A percentile compares a stretch with the other conserved stretches of the same genome.
phyloP scores from a whole-genome alignment of 2,888 invertebrate genomes.

The Epicampocera succincta region DNA sequence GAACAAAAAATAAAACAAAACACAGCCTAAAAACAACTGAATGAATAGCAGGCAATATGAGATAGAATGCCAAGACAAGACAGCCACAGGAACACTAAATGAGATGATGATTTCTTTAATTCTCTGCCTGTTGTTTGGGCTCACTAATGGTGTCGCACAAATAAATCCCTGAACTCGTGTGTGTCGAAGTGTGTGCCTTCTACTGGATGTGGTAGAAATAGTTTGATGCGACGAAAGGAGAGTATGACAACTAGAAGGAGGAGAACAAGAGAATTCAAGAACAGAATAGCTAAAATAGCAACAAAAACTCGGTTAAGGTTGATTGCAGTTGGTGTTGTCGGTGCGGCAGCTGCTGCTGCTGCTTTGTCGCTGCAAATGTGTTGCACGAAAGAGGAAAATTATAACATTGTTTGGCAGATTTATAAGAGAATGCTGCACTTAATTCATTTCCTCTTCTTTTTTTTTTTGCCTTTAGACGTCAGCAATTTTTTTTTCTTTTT shows the following conservation, averaged over 20 bases:
- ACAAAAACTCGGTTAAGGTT: constrained; percentile 64
- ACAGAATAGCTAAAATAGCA: constrained; percentile 16
- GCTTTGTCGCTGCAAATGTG: constrained; percentile 9
- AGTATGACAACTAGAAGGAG: neutral
- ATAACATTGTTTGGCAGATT: constrained; percentile 63
- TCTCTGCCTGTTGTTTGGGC: constrained; percentile 6
- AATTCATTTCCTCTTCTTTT: constrained; percentile 9
- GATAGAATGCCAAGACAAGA: constrained; percentile 16
- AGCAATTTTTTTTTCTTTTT: too few species aligned
- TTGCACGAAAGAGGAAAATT: constrained; percentile 35
- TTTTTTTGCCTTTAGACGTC: neutral
- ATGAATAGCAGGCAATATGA: constrained; percentile 9
- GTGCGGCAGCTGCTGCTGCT: constrained; percentile 12
- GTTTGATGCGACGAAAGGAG: constrained; percentile 4
- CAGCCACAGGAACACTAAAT: neutral
- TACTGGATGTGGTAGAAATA: constrained; percentile 44
- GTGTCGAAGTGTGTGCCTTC: neutral
- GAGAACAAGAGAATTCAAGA: neutral
- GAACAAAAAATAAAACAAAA: constrained; percentile 7
- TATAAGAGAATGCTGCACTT: constrained; percentile 45
- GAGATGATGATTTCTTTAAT: constrained; percentile 25
- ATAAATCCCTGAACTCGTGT: constrained; percentile 28
- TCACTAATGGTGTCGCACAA: constrained; percentile 38
- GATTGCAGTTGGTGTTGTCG: constrained; percentile 46
- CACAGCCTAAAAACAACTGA: neutral